phyloP scores from a whole-genome alignment of 2,113 vertebrate genomes.

The Coptodon rendalli region DNA sequence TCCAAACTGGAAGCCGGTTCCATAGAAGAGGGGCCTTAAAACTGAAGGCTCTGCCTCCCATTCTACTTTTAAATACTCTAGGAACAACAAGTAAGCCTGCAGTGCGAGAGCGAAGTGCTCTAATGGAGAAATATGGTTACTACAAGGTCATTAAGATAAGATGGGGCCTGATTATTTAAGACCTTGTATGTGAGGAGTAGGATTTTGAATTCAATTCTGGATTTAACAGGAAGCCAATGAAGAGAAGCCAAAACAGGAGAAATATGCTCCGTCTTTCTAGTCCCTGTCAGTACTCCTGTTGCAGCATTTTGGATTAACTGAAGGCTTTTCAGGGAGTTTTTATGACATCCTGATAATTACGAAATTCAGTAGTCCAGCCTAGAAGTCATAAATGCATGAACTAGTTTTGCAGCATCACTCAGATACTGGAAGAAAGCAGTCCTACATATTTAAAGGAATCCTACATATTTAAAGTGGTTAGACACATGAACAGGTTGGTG shows the following conservation, averaged over 20 bases:
- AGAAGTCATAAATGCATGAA: neutral
- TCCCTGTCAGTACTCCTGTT: neutral
- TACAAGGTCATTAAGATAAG: neutral
- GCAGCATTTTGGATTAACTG: neutral
- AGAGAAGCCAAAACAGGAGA: neutral
- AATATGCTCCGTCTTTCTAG: neutral
- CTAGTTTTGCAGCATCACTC: neutral
- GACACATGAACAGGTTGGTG: neutral
- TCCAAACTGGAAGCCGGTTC: neutral
- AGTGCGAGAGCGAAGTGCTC: fast-evolving
- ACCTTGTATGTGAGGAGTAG: neutral
- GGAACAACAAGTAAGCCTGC: neutral
- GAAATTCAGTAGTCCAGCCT: neutral
- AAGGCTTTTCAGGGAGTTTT: neutral
- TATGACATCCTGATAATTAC: neutral
- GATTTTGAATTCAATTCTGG: neutral
- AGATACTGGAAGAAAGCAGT: neutral
- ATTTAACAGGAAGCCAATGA: neutral
- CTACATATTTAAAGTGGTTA: neutral
- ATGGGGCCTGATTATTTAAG: neutral
- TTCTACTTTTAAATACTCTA: neutral
- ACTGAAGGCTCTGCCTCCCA: neutral
- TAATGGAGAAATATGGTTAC: neutral
- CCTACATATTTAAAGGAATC: neutral
- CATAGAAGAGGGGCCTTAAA: neutral